phyloP scores from a whole-genome alignment of 2,113 vertebrate species.

The Charadrius vociferus region DNA sequence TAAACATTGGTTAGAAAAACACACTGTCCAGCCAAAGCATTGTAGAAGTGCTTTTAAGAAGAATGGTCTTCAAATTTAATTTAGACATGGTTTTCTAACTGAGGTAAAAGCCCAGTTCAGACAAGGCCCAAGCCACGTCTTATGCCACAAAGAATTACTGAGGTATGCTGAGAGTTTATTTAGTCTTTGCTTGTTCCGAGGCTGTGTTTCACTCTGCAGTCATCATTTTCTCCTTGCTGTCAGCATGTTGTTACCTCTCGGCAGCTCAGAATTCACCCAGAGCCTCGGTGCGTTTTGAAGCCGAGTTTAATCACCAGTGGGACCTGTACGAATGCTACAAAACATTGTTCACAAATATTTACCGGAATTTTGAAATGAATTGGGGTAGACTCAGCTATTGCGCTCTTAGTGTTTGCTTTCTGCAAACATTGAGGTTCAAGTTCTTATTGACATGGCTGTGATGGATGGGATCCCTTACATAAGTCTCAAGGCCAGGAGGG shows the following conservation, averaged over 20 bases:
- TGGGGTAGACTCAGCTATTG: neutral
- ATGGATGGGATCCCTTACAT: neutral
- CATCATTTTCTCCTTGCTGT: neutral
- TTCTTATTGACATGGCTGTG: neutral
- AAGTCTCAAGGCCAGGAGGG: neutral
- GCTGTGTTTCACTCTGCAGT: neutral
- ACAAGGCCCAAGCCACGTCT: slow-evolving; percentile 1
- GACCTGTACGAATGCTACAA: neutral
- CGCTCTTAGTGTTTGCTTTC: neutral
- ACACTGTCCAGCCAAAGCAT: slow-evolving; percentile 50
- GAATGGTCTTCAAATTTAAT: slow-evolving; percentile 38
- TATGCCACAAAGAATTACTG: neutral
- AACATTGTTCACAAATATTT: slow-evolving; percentile 24
- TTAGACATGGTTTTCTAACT: slow-evolving; percentile 27
- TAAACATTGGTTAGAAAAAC: slow-evolving; percentile 62
- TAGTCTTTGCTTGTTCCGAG: neutral
- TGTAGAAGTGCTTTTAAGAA: slow-evolving; percentile 34
- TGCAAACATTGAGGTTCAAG: slow-evolving; percentile 39
- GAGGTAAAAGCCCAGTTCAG: slow-evolving; percentile 23
- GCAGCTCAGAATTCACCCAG: neutral
- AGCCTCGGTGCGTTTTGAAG: neutral
- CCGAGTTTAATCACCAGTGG: neutral
- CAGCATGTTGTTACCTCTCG: neutral
- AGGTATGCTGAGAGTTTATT: slow-evolving; percentile 33
- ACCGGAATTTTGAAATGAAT: slow-evolving; percentile 1